These are phyloP conservation scores for Drosophila parabipectinata DNA, from an alignment of 1,140 invertebrate genomes.

Conservation along the genomic window DNA sequence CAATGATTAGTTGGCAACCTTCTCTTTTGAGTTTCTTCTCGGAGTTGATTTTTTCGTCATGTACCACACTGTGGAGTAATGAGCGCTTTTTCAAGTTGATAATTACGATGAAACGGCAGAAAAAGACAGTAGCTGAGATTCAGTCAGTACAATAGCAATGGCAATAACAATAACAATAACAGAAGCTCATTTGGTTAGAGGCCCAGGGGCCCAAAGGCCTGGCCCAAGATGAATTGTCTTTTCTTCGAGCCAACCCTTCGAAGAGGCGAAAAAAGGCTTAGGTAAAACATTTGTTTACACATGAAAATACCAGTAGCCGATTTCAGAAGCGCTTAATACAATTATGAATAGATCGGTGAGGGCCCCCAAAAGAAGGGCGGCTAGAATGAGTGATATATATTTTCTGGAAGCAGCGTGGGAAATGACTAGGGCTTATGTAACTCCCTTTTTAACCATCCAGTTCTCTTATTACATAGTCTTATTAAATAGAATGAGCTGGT, in stretches of 20 bases:
- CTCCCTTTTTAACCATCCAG: constrained; percentile 17
- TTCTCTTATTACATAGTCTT: constrained; percentile 25
- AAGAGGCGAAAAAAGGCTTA: constrained; percentile 45
- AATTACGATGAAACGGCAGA: constrained; percentile 79
- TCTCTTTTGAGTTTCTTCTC: constrained; percentile 22
- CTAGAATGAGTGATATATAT: constrained; percentile 30
- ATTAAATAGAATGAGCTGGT: constrained; percentile 73
- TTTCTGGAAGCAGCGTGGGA: constrained; percentile 74
- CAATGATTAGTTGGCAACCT: constrained; percentile 58
- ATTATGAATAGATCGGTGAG: constrained; percentile 47
- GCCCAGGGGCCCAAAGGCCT: constrained; percentile 3
- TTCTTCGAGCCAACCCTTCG: constrained; percentile 17
- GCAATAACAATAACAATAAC: constrained; percentile 1
- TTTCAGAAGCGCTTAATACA: constrained; percentile 51
- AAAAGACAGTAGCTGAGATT: constrained; percentile 38
- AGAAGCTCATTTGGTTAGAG: constrained; percentile 66
- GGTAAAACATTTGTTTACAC: constrained; percentile 77
- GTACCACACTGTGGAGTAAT: constrained; percentile 43
- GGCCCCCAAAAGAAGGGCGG: constrained; percentile 19
- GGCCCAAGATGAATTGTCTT: constrained; percentile 57
- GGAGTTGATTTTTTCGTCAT: constrained; percentile 8
- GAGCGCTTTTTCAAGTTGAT: constrained; percentile 77
- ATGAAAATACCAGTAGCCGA: constrained; percentile 80
- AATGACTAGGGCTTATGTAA: constrained; percentile 65
- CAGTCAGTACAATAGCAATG: constrained; percentile 23